Evolutionary conservation across 2,888 invertebrate species (phyloP), one percentile per base, ranked within the genome.

Genomic region (Morinoia aosen): DNA sequence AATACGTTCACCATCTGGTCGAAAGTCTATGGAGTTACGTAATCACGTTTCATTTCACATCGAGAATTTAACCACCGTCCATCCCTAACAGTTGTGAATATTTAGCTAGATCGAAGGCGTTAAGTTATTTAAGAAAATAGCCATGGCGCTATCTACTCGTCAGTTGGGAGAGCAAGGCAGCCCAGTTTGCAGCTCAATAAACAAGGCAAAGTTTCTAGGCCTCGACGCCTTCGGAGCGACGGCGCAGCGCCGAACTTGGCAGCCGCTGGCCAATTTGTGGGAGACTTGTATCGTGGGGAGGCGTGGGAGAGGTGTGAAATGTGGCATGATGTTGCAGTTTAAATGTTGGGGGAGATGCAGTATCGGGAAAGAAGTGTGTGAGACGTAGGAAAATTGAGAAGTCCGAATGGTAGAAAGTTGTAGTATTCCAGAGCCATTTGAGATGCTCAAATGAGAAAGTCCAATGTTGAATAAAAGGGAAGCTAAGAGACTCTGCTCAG

Each of bases 181-280:
- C 61, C 61, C 76, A 76, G n/a, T 56, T 93, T 93, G 57, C n/a
- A 39, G 93, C 57, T 57, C 93, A 57, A 93, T 93, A 93, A 93
- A 93, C 93, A 93, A 56, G 57, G 57, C 56, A 57, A 93, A 93
- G 93, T 93, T 93, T 93, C 19, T 12, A 33, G 57, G 57, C 48
- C 57, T 25, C 0, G 93, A 58, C 48, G 57, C 57, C 90, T 90
- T 90, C 56, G 93, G 33, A 93, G 93, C 93, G 93, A 93, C n/a
- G 93, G 48, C 57, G 40, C 40, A 56, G n/a, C 93, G 93, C 58
- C 33, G 19, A 57, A 90, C 90, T 90, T 90, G 90, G 40, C 90
- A 90, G 48, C 90, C 16, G 39, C 90, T 7, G 19, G 48, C 90
- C 90, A 90, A 90, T 90, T 90, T 90, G 90, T 40, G 90, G 90